Conservation (phyloP, 2,888 invertebrate species). For the Drosophila aldrichi region DNA sequence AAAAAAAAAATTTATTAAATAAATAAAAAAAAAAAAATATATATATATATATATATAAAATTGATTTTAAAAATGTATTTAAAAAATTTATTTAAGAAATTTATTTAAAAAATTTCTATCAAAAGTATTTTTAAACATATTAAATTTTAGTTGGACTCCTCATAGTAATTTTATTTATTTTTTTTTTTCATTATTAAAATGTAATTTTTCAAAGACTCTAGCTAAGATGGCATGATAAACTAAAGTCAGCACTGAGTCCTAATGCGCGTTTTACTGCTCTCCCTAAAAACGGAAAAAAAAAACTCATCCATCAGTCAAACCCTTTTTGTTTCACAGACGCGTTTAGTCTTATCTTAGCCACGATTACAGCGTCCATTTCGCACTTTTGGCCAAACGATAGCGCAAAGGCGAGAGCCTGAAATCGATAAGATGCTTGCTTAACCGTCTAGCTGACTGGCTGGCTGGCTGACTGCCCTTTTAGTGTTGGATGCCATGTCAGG, state of each 20-base stretch:
- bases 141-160: background rate
- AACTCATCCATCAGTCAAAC: slow-evolving; percentile 37
- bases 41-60: too few species aligned
- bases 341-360: slow-evolving; percentile 31
- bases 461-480: slow-evolving; percentile 14
- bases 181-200: slow-evolving; percentile 4
- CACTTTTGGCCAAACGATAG: slow-evolving; percentile 48
- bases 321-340: slow-evolving; percentile 10
- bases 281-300: background rate
- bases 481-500: slow-evolving; percentile 29
- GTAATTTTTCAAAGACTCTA: slow-evolving; percentile 3
- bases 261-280: background rate
- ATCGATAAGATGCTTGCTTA: slow-evolving; percentile 68
- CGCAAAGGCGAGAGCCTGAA: slow-evolving; percentile 50
- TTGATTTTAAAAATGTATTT: too few species aligned
- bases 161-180: background rate
- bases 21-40: too few species aligned
- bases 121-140: too few species aligned
- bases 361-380: slow-evolving; percentile 44
- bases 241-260: background rate
- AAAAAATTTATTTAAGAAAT: too few species aligned
- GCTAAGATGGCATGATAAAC: background rate
- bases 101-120: too few species aligned
- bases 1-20: too few species aligned
- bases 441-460: background rate